Base-by-base conservation (phyloP, 2,113 vertebrate species). In the Prunella fulvescens region DNA sequence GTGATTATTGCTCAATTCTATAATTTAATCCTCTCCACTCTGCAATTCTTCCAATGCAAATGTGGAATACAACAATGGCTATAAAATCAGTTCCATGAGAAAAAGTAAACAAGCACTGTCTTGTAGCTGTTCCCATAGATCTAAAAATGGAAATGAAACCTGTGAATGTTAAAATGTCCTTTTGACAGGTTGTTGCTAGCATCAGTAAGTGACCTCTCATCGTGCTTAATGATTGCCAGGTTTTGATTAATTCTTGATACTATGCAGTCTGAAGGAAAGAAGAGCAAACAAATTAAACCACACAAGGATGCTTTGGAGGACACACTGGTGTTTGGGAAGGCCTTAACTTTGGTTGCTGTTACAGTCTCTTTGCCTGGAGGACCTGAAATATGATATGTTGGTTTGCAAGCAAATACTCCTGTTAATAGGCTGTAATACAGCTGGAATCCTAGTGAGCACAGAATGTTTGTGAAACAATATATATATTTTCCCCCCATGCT, bases 71-170 rank as follows among this genome's bases (percentile, higher is more conserved):
- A 35, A 11, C 24, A 31, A 22, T 37, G 10, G 13, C 20, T 51
- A 26, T 58, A 76, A 37, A 50, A 50, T 76, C 13, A 58, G 17
- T 76, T 42, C 11, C 50, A 4, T 11, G 7, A 44, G 14, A 37
- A 77, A 60, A 7, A 33, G 17, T 37, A 51, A 67, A 31, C 0
- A 0, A 67, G 31, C 7, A 31, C 2, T 26, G 9, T 44, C 17
- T 33, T 77, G 33, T 18, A 22, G 31, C 13, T 67, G 31, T 26
- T 58, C 31, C 45, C 37, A 14, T 14, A 14, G 26, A 26, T 44
- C 14, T 58, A 67, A 44, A 58, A 58, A 86, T 26, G 14, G 25
- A 67, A 76, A 50, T 12, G 3, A 58, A 76, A 51, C 6, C 37
- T 17, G 11, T 31, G 9, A 26, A 22, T 42, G 11, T 31, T 26